These are phyloP conservation scores for Octopus sinensis DNA, from an alignment of 1,140 invertebrate species.

Conservation along the genomic window DNA sequence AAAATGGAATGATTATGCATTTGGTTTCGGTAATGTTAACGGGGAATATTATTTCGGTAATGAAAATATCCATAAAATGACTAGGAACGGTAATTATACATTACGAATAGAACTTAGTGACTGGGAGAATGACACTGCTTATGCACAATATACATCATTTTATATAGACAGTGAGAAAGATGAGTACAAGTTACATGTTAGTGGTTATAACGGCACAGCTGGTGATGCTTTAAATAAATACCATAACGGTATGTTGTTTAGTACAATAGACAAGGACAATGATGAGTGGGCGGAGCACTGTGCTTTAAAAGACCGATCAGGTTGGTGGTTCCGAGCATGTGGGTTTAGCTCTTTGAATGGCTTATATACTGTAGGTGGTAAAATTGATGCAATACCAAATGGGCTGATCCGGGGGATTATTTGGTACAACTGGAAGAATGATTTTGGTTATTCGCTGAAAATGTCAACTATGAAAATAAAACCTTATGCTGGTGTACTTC, in stretches of 20 bases:
- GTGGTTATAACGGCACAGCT: slow-evolving; percentile 85
- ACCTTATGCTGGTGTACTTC: slow-evolving; percentile 30
- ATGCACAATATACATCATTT: slow-evolving; percentile 37
- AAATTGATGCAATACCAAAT: slow-evolving; percentile 33
- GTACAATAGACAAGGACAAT: slow-evolving; percentile 63
- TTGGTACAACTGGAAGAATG: slow-evolving; percentile 64
- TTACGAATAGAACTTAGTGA: slow-evolving; percentile 87
- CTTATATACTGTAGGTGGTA: slow-evolving; percentile 54
- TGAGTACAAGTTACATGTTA: slow-evolving; percentile 85
- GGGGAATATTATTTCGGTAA: slow-evolving; percentile 64
- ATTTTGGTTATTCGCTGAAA: slow-evolving; percentile 59
- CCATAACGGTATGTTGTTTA: slow-evolving; percentile 64
- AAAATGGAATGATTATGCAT: slow-evolving; percentile 90
- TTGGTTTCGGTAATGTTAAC: slow-evolving; percentile 87
- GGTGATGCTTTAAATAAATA: slow-evolving; percentile 62
- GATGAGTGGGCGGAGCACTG: slow-evolving; percentile 67
- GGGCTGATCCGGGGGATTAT: slow-evolving; percentile 60
- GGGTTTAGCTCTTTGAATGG: slow-evolving; percentile 66
- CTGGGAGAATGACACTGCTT: slow-evolving; percentile 80
- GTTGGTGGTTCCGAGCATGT: slow-evolving; percentile 69
- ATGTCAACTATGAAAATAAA: slow-evolving; percentile 58
- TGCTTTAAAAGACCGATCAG: slow-evolving; percentile 60
- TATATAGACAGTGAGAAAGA: slow-evolving; percentile 61
- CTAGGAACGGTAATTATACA: slow-evolving; percentile 70
- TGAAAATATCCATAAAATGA: slow-evolving; percentile 56